Conservation (phyloP, 1,140 invertebrate species). For the Brachystomella parvula region DNA sequence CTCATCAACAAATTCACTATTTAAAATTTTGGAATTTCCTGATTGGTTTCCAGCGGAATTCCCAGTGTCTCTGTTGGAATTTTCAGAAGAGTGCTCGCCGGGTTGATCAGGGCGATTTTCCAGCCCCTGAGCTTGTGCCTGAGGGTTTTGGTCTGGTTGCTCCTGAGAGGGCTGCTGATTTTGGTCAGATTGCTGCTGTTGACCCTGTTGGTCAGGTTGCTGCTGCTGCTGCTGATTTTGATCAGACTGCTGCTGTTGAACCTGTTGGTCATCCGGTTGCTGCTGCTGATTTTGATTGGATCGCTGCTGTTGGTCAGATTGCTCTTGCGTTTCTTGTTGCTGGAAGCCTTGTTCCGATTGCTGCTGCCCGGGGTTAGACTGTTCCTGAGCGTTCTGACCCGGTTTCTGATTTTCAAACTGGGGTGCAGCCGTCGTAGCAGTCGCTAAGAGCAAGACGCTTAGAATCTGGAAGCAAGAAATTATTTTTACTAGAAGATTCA, state of each 20-base stretch:
- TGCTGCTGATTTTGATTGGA: background rate
- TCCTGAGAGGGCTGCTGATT: background rate
- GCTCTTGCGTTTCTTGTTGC: background rate
- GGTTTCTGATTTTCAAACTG: too few relatives aligned
- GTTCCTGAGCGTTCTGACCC: too few relatives aligned
- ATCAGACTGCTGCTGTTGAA: slow-evolving; percentile 1
- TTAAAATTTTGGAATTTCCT: background rate
- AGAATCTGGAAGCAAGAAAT: too few relatives aligned
- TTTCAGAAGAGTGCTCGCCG: background rate
- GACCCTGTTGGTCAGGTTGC: background rate
- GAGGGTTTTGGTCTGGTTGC: background rate
- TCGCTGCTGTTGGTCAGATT: background rate
- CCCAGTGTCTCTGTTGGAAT: background rate
- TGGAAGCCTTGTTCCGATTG: background rate
- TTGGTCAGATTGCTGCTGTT: background rate
- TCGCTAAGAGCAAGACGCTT: too few relatives aligned
- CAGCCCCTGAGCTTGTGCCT: background rate
- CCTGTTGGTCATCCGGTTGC: background rate
- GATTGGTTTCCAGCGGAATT: background rate
- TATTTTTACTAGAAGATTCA: too few relatives aligned
- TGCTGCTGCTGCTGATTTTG: background rate
- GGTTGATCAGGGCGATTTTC: background rate
- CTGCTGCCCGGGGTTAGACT: too few relatives aligned
- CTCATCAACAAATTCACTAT: background rate
- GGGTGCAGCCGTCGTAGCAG: too few relatives aligned